Evolutionary conservation across 2,797 vertebrate species (phyloP).

Genomic region (Galaxias olidus): DNA sequence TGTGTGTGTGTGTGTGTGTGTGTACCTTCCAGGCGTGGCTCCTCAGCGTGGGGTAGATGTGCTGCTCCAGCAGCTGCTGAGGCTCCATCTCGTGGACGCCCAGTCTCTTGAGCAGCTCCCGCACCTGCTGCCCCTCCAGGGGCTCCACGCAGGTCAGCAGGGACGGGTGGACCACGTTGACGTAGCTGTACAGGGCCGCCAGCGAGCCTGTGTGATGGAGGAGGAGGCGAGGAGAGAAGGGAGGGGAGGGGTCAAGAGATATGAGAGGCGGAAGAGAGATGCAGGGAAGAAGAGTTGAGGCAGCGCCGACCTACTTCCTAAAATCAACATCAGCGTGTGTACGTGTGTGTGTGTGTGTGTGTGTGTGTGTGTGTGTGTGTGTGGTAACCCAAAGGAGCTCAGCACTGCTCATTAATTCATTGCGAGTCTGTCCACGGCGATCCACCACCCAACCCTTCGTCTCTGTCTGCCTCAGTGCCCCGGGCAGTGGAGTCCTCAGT

Average conservation of each 20-base stretch:
- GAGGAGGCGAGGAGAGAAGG: neutral
- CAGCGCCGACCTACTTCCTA: slow-evolving; percentile 47
- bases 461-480: slow-evolving; percentile 34
- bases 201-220: slow-evolving; percentile 51
- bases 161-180: slow-evolving; percentile 69
- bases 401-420: slow-evolving; percentile 65
- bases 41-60: slow-evolving; percentile 76
- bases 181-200: slow-evolving; percentile 71
- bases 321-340: slow-evolving; percentile 11
- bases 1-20: neutral
- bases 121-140: slow-evolving; percentile 76
- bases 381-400: slow-evolving; percentile 29
- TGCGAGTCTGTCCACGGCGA: slow-evolving; percentile 23
- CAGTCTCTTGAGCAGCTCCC: slow-evolving; percentile 74
- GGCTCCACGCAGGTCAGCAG: slow-evolving; percentile 74
- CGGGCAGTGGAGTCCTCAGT: slow-evolving; percentile 24
- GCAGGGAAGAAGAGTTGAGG: slow-evolving; percentile 5
- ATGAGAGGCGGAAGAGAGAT: no score
- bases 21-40: slow-evolving; percentile 74
- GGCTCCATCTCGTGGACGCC: slow-evolving; percentile 78
- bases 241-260: neutral
- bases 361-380: neutral
- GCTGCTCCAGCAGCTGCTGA: slow-evolving; percentile 73
- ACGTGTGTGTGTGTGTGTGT: neutral
- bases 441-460: slow-evolving; percentile 17